Percentiles rank a stretch among this genome's conserved stretches.
Conservation (phyloP, 1,140 invertebrate species). For the Pemphigus obesinymphae region DNA sequence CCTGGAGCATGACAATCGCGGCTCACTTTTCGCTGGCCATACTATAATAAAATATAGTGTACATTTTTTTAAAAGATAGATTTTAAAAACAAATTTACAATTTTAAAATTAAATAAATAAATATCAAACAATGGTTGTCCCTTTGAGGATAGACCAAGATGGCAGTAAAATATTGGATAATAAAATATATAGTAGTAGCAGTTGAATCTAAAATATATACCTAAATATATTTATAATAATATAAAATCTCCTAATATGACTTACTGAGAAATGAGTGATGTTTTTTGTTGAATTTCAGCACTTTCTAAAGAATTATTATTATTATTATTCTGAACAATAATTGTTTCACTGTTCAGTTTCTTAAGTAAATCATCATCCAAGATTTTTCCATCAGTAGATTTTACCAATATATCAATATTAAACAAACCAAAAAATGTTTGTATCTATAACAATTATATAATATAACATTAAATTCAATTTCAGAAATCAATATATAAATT, state of each 20-base stretch:
- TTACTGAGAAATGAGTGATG: not conserved
- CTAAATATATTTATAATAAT: not conserved
- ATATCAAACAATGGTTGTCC: too few relatives aligned
- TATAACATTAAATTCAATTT: not conserved
- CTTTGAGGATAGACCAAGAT: too few relatives aligned
- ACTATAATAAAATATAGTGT: too few relatives aligned
- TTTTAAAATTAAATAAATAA: not conserved
- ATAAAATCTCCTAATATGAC: too few relatives aligned
- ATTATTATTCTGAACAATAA: conserved; percentile 18
- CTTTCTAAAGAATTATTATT: not conserved
- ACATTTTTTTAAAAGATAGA: too few relatives aligned
- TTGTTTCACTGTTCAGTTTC: not conserved
- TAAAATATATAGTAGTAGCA: too few relatives aligned
- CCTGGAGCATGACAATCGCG: too few relatives aligned
- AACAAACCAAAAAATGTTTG: conserved; percentile 17
- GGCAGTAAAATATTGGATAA: not conserved
- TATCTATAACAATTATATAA: not conserved
- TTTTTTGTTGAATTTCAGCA: not conserved
- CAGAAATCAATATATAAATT: not conserved
- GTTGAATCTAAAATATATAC: too few relatives aligned
- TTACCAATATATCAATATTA: not conserved
- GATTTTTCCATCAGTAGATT: not conserved
- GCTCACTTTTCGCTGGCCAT: too few relatives aligned
- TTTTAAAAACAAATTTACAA: not conserved
- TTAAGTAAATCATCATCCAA: conserved; percentile 1